Evolutionary conservation across 64 coral and sea anemone species (phyloP).

Genomic region (Actinia equina): DNA sequence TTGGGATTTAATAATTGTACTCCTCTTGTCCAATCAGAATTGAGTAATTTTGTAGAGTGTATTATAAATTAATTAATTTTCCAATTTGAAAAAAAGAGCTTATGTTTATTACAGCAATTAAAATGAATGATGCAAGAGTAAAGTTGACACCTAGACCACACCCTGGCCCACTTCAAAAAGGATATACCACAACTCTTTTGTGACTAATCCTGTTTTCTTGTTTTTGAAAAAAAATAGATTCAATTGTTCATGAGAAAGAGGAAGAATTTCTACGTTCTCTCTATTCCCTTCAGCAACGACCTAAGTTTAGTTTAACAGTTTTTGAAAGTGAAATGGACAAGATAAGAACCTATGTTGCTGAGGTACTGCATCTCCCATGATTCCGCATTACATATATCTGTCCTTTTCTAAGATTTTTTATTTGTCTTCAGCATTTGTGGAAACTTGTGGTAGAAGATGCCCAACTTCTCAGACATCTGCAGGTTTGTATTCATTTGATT

Average conservation of each 20-base stretch:
- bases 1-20: no score
- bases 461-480: slow-evolving; percentile 76
- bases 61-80: no score
- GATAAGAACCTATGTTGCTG: slow-evolving; percentile 87
- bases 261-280: slow-evolving; percentile 75
- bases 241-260: slow-evolving; percentile 74
- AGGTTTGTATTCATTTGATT: background rate
- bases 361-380: slow-evolving; percentile 32
- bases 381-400: background rate
- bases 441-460: slow-evolving; percentile 89
- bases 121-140: no score
- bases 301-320: slow-evolving; percentile 66
- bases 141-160: no score
- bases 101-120: no score
- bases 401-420: background rate
- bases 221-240: slow-evolving; percentile 24
- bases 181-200: background rate
- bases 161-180: no score
- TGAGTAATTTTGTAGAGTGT: no score
- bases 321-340: slow-evolving; percentile 98
- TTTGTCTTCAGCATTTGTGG: slow-evolving; percentile 84
- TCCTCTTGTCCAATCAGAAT: no score
- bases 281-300: slow-evolving; percentile 62
- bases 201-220: background rate
- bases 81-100: no score